These are phyloP conservation scores for Psittacula derbiana DNA, from an alignment of 2,797 vertebrate species.

Conservation along the genomic window DNA sequence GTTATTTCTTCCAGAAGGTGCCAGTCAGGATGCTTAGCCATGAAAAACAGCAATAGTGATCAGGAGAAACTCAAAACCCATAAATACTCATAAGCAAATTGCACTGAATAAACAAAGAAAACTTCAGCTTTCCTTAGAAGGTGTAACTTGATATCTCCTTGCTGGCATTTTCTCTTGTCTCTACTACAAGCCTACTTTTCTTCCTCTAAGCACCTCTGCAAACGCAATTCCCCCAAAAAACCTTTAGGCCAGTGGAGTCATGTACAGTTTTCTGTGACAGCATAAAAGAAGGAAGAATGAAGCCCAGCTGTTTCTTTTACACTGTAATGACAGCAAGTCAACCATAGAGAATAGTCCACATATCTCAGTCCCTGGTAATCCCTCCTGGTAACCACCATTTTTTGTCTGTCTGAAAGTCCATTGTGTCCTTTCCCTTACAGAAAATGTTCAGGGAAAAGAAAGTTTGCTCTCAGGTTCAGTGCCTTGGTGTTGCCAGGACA, in stretches of 20 bases:
- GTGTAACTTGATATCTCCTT: neutral
- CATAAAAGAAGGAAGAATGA: neutral
- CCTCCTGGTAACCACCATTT: neutral
- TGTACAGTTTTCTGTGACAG: neutral
- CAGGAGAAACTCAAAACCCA: neutral
- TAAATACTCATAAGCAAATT: neutral
- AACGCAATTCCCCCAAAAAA: neutral
- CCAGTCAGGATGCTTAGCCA: neutral
- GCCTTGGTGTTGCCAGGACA: conserved; percentile 31
- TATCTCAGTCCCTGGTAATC: neutral
- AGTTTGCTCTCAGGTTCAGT: neutral
- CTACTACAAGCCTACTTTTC: neutral
- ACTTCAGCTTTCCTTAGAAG: neutral
- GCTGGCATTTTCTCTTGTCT: neutral
- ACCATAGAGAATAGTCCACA: neutral
- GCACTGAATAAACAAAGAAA: neutral
- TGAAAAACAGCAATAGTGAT: neutral
- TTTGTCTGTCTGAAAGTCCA: neutral
- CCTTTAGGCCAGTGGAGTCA: neutral
- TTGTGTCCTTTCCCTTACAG: neutral
- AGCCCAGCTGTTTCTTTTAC: neutral
- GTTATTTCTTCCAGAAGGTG: neutral
- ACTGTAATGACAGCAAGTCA: neutral
- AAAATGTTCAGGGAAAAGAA: neutral
- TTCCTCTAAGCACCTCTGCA: neutral